phyloP scores from a whole-genome alignment of 2,113 vertebrate species.

The Crotophaga sulcirostris region DNA sequence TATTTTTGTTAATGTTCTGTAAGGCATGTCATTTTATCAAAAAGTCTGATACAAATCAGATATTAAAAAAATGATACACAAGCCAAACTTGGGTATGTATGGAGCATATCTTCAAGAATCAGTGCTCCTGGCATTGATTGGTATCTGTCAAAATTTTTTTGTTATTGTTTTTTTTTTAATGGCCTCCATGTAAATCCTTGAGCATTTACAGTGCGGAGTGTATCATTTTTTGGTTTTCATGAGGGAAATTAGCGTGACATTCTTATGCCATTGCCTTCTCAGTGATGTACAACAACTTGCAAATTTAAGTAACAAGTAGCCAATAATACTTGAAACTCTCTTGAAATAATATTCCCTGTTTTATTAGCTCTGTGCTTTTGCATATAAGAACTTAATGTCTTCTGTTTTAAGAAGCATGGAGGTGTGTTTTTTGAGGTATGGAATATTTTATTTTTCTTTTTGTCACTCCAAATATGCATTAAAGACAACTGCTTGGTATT shows the following conservation, averaged over 20 bases:
- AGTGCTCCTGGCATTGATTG: neutral
- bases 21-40: neutral
- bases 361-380: neutral
- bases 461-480: neutral
- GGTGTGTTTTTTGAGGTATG: neutral
- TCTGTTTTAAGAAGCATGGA: accelerated
- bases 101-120: neutral
- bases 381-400: neutral
- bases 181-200: neutral
- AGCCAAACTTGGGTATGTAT: neutral
- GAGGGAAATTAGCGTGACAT: neutral
- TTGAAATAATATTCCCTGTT: neutral
- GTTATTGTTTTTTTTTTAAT: neutral
- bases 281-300: neutral
- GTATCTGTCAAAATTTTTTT: neutral
- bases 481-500: neutral
- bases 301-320: neutral
- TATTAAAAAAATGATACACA: too few species aligned
- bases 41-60: too few species aligned
- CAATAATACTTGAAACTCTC: neutral
- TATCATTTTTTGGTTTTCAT: neutral
- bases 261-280: neutral
- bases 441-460: neutral
- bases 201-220: neutral
- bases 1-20: neutral